Evolutionary conservation across 2,888 invertebrate species (phyloP).

Genomic region (Hyles lineata): DNA sequence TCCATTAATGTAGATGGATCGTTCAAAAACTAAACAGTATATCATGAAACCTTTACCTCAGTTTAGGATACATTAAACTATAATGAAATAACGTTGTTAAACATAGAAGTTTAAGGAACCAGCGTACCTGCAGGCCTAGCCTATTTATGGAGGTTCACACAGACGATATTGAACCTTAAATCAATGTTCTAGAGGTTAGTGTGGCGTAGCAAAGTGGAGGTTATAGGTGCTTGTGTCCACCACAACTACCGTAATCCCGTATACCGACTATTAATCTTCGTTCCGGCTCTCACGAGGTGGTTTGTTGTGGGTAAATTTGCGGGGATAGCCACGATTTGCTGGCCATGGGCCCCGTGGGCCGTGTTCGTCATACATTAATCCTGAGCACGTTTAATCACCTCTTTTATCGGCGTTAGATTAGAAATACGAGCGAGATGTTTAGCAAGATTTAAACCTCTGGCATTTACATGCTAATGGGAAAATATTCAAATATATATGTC

Average conservation of each 20-base stretch:
- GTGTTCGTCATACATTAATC: constrained; percentile 77
- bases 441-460: constrained; percentile 40
- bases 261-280: constrained; percentile 76
- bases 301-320: constrained; percentile 78
- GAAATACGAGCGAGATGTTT: constrained; percentile 40
- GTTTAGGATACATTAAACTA: constrained; percentile 55
- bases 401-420: constrained; percentile 67
- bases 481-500: constrained; percentile 27
- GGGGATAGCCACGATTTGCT: constrained; percentile 75
- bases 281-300: constrained; percentile 76
- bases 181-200: constrained; percentile 44
- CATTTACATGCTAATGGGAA: constrained; percentile 37
- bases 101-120: constrained; percentile 59
- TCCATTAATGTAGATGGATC: constrained; percentile 30
- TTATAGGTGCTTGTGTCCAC: constrained; percentile 56
- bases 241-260: constrained; percentile 71
- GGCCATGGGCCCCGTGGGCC: constrained; percentile 69
- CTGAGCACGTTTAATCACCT: constrained; percentile 74
- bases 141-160: constrained; percentile 37
- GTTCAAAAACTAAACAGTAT: constrained; percentile 29
- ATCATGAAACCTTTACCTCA: constrained; percentile 45
- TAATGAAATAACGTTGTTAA: constrained; percentile 64
- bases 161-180: constrained; percentile 51
- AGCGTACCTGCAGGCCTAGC: constrained; percentile 54
- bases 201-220: constrained; percentile 45